A percentile compares a stretch with the other conserved stretches of the same genome.
phyloP scores from a whole-genome alignment of 2,797 vertebrate genomes.

The Sardinella longiceps region DNA sequence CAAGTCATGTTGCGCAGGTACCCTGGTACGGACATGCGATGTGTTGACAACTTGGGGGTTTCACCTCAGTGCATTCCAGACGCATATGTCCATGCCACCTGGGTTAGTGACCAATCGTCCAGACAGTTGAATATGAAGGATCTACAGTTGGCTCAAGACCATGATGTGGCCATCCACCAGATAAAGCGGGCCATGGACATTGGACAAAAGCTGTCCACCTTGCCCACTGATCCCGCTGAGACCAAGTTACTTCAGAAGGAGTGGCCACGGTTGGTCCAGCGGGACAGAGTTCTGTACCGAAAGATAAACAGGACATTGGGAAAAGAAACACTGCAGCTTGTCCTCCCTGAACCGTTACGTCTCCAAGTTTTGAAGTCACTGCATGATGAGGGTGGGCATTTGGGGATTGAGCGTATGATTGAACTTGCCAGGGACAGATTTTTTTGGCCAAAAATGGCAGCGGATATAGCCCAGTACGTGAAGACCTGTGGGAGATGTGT shows the following conservation, averaged over 20 bases:
- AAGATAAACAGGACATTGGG: neutral
- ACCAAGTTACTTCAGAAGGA: neutral
- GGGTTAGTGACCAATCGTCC: neutral
- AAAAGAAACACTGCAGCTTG: neutral
- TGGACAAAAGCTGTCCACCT: neutral
- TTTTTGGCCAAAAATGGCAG: neutral
- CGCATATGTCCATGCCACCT: neutral
- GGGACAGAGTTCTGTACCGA: neutral
- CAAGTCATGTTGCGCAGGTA: neutral
- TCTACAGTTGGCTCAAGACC: neutral
- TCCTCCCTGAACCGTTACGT: neutral
- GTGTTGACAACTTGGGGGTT: neutral
- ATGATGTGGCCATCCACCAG: neutral
- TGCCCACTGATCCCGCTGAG: neutral
- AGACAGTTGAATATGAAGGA: neutral
- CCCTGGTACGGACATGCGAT: neutral
- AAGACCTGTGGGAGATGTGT: slow-evolving; percentile 22
- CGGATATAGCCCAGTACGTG: neutral
- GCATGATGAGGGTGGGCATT: neutral
- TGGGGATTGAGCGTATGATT: neutral
- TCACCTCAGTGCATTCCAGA: neutral
- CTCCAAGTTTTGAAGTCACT: neutral
- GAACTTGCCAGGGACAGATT: neutral
- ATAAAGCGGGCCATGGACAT: neutral
- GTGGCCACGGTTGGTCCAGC: neutral